Evolutionary conservation across 2,888 invertebrate species (phyloP), one percentile per base, ranked within the genome.

Genomic region (Ischnura elegans): DNA sequence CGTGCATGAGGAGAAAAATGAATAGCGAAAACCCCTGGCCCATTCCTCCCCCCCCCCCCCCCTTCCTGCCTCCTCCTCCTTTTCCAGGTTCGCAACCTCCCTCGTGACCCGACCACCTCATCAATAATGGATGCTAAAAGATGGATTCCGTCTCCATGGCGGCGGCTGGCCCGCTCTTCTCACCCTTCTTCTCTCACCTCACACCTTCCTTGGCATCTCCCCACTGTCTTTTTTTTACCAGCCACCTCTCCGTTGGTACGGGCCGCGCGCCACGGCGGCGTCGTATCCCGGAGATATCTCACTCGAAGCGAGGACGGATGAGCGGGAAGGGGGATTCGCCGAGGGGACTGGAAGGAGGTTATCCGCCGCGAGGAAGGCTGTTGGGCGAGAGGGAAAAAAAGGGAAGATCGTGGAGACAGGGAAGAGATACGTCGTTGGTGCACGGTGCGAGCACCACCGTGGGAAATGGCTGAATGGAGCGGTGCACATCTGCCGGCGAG

Each of bases 71-170:
- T 51, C 2, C 36, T 36, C 13, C 76, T 76, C n/a, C n/a, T n/a
- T n/a, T n/a, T n/a, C n/a, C n/a, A n/a, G n/a, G n/a, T n/a, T n/a
- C n/a, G n/a, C n/a, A 5, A 21, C 25, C 21, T 16, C 8, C 45
- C 46, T 10, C 25, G 8, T 36, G 51, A 90, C 19, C 90, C 29
- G 25, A 43, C 46, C 43, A 25, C 61, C 90, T 90, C 90, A 90
- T 90, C 90, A 61, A 90, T 90, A 66, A 90, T 90, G 90, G 90
- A 90, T 42, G 43, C 42, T 61, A 43, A 42, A 90, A 90, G 90
- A 90, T 90, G 90, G 61, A 90, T 90, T 90, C 61, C 90, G 43
- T 90, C 61, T 43, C 61, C 61, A n/a, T 45, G 43, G 45, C 45
- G 51, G 25, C 76, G 76, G 36, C 76, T 2, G 76, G 43, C 45